Evolutionary conservation across 1,140 invertebrate genomes (phyloP), one percentile per base, ranked within the genome.

Genomic region (Drosophila pallidifrons): DNA sequence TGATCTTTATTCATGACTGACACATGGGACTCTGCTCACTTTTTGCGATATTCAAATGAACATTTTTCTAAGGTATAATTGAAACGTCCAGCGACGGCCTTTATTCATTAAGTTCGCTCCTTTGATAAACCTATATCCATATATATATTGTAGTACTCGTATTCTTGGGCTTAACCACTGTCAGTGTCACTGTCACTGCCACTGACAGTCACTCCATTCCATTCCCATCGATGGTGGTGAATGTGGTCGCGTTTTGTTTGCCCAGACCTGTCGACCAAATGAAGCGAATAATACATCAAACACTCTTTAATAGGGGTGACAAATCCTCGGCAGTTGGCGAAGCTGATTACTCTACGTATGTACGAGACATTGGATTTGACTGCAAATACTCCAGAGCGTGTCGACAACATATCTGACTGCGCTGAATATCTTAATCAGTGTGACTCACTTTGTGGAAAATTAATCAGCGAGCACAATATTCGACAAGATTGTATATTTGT

Each of bases 211-310:
- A 52, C 59, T 74, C 49, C 47, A 57, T 43, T 63, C 60, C 35
- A 51, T 46, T 75, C 45, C 35, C 46, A 45, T 63, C 77, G 55
- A 61, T 60, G 67, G 57, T 57, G 60, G 65, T 69, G 80, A 60
- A 57, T 77, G 65, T 65, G 80, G 74, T 73, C 47, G 72, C 63
- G 79, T 75, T 80, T 91, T 91, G 82, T 92, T 92, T 92, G 85
- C 82, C 75, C 78, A 89, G 91, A 92, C 91, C 91, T 92, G 91
- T 92, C 91, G 79, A 82, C 75, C 91, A 92, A 92, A 92, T 92
- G 91, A 92, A 92, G 75, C 91, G 82, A 86, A 89, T 92, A 92
- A 92, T 92, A 92, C 91, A 92, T 92, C 91, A 92, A 92, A 92
- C 87, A 82, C 80, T 86, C 79, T 81, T 89, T 78, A 92, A 79